phyloP scores from a whole-genome alignment of 92 coral and sea anemone species.

The Nematostella vectensis region DNA sequence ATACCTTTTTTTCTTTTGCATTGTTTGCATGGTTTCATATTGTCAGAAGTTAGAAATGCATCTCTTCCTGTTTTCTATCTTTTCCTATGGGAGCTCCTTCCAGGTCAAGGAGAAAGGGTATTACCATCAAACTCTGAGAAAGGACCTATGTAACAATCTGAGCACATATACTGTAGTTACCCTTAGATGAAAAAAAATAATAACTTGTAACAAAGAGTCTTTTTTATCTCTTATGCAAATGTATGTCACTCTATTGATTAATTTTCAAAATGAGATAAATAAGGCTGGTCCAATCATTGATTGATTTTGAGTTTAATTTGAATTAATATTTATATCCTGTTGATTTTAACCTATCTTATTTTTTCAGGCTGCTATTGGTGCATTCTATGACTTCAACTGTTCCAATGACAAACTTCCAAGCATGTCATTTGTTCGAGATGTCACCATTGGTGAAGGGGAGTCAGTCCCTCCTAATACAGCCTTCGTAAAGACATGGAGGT shows the following conservation, averaged over 20 bases:
- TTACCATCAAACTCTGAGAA: neutral
- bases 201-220: no score
- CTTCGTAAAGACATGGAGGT: slow-evolving; percentile 91
- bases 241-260: no score
- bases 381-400: slow-evolving; percentile 84
- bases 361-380: slow-evolving; percentile 90
- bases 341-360: neutral
- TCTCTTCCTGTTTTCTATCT: neutral
- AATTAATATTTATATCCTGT: neutral
- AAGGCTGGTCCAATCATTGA: no score
- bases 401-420: slow-evolving; percentile 69
- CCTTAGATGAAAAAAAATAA: no score
- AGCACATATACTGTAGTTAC: no score
- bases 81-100: neutral
- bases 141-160: neutral
- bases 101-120: neutral
- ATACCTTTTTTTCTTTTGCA: neutral
- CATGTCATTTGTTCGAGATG: slow-evolving; percentile 80
- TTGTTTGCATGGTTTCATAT: neutral
- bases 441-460: slow-evolving; percentile 96
- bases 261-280: no score
- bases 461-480: slow-evolving; percentile 86
- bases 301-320: neutral
- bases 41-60: neutral
- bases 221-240: no score